Evolutionary conservation across 2,888 invertebrate genomes (phyloP).

Genomic region (Strigamia crassipes): DNA sequence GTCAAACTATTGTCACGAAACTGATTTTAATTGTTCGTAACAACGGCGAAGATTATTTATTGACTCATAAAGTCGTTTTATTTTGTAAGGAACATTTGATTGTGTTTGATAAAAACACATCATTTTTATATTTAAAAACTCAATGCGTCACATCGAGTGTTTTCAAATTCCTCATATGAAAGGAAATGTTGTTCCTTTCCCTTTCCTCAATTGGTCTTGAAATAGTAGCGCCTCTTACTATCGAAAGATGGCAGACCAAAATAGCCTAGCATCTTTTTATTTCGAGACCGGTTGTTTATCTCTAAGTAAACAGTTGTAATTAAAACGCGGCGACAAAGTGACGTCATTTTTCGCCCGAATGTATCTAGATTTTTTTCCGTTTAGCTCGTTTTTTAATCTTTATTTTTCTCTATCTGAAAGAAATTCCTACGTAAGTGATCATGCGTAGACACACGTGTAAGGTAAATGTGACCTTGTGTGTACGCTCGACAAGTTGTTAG

Average conservation of each 20-base stretch:
- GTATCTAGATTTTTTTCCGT: neutral
- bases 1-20: neutral
- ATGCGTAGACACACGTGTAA: constrained; percentile 13
- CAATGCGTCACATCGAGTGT: neutral
- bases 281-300: neutral
- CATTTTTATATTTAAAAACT: neutral
- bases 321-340: neutral
- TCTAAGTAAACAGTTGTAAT: neutral
- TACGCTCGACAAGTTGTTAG: neutral
- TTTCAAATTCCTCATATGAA: neutral
- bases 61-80: too few species aligned
- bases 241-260: constrained; percentile 3
- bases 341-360: neutral
- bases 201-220: neutral
- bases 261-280: constrained; percentile 10
- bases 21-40: neutral
- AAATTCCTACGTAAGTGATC: neutral
- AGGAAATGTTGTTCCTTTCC: neutral
- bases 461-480: neutral
- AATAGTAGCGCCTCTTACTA: neutral
- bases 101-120: too few species aligned
- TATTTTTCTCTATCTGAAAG: neutral
- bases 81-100: too few species aligned
- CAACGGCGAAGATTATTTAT: too few species aligned
- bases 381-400: neutral